These are phyloP conservation scores for Bubo bubo DNA, from an alignment of 2,113 vertebrate genomes.

Conservation along the genomic window DNA sequence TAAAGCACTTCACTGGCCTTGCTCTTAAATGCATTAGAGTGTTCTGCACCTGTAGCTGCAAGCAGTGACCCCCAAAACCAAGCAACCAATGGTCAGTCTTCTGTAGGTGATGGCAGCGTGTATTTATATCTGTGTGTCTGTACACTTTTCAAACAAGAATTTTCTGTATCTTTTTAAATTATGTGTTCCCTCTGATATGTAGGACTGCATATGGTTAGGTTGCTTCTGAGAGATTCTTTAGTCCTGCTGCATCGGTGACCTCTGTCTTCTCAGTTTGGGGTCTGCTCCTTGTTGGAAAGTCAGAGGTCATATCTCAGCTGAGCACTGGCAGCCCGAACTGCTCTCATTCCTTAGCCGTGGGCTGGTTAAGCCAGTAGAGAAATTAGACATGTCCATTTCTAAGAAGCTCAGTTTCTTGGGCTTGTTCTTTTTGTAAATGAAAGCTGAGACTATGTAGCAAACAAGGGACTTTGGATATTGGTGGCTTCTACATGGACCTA, in stretches of 20 bases:
- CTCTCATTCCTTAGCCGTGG: neutral
- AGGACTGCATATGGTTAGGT: neutral
- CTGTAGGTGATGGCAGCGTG: neutral
- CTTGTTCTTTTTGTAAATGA: neutral
- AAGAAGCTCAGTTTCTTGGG: neutral
- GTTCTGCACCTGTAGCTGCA: neutral
- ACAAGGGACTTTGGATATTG: neutral
- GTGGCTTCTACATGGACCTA: neutral
- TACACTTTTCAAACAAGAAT: neutral
- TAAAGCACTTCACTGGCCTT: neutral
- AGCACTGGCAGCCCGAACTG: neutral
- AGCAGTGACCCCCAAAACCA: neutral
- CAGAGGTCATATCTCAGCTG: neutral
- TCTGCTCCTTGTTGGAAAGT: neutral
- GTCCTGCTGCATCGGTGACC: neutral
- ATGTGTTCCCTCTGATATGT: neutral
- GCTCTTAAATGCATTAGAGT: neutral
- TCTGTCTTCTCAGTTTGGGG: neutral
- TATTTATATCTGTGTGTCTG: neutral
- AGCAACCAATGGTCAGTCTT: neutral
- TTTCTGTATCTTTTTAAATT: neutral
- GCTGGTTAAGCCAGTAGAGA: neutral
- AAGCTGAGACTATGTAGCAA: neutral
- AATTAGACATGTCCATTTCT: neutral
- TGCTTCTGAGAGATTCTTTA: neutral